These are phyloP conservation scores for Yponomeuta evonymella DNA, from an alignment of 2,888 invertebrate species.

Conservation along the genomic window DNA sequence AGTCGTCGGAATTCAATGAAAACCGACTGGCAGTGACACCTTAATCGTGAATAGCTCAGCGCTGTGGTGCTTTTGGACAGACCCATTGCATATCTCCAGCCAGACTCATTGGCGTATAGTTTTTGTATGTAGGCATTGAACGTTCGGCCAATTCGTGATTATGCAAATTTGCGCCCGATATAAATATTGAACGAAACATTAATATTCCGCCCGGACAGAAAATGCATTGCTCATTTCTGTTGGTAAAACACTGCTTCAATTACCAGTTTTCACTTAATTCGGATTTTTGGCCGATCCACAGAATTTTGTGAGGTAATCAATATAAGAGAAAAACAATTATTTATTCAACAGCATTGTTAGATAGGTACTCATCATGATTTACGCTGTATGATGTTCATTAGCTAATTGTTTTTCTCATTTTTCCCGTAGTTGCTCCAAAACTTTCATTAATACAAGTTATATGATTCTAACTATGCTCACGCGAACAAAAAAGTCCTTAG, in stretches of 20 bases:
- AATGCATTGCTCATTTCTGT: constrained; percentile 67
- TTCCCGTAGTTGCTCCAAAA: background rate
- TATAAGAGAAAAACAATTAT: background rate
- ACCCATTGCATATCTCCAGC: constrained; percentile 39
- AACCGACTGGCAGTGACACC: no score
- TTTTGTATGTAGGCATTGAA: constrained; percentile 45
- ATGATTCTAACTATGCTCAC: background rate
- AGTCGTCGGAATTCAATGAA: no score
- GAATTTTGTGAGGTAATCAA: background rate
- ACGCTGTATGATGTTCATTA: background rate
- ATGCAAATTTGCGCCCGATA: constrained; percentile 72
- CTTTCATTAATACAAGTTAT: constrained; percentile 2
- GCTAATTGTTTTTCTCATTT: background rate
- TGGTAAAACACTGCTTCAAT: constrained; percentile 37
- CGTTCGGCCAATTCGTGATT: constrained; percentile 49
- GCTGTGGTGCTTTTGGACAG: background rate
- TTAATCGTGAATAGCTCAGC: no score
- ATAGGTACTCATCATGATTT: no score
- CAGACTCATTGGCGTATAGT: constrained; percentile 67
- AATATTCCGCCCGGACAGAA: constrained; percentile 71
- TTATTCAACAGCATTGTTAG: no score
- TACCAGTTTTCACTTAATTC: constrained; percentile 30
- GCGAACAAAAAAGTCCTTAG: background rate
- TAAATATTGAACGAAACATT: constrained; percentile 74
- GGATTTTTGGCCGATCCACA: background rate